Base-by-base conservation (phyloP, 2,888 invertebrate genomes). In the Andrena flavipes region DNA sequence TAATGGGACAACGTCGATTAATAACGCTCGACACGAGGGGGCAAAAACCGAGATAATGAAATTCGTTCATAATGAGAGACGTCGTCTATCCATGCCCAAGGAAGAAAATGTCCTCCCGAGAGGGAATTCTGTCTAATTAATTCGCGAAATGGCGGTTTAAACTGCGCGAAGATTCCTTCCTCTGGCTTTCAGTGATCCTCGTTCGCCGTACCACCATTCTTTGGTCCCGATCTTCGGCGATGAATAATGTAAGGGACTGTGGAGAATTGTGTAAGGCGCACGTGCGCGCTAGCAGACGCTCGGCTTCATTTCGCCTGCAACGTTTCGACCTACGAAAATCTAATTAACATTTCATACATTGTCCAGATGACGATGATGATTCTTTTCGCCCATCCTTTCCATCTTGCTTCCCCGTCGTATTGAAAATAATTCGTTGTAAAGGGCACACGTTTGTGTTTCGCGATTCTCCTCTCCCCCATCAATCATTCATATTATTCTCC, bases 71-170 rank as follows among this genome's bases (percentile, higher is more conserved):
- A 67, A 81, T 20, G 81, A 70, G 68, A 56, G 70, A 80, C 49
- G 49, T 48, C 69, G 48, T 54, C 81, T 62, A 20, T 71, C 73
- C 72, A 71, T 29, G 8, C 35, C 10, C 59, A 2, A 13, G 16
- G 48, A 76, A 62, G 73, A 63, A 65, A 77, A 23, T 69, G 56
- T 63, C 16, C 10, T 35, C 8, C 42, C 49, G 8, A 8, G 42
- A 33, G 68, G 48, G 42, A 72, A 71, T 83, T 67, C 56, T 48
- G 59, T 70, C 62, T 86, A 87, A 87, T 86, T 84, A 86, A 86
- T 87, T 87, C 73, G 80, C 74, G 54, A 76, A 75, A 82, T 75
- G 70, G 70, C 70, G 71, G 70, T 77, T 85, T 80, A 76, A 87
- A 74, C 77, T 68, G 49, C 62, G 23, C 33, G 60, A 67, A 62